phyloP scores from a whole-genome alignment of 30 jellyfish, hydroid and myxozoan species.

The Pseudorhiza aurosa region DNA sequence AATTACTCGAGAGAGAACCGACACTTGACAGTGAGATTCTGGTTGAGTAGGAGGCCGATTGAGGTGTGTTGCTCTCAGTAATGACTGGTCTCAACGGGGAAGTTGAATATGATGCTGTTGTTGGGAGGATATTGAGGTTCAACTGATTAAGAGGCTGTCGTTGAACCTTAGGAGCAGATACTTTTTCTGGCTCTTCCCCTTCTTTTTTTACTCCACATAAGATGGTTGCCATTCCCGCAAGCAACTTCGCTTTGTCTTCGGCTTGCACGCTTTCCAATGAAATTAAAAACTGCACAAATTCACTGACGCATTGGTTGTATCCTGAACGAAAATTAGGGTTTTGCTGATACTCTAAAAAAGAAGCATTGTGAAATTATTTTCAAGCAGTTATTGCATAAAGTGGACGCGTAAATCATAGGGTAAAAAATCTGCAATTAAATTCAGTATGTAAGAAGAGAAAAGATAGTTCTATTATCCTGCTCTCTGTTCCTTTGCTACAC shows the following conservation, averaged over 20 bases:
- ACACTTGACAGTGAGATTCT: conserved; percentile 27
- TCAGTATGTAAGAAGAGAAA: too few species aligned
- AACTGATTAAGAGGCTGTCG: conserved; percentile 45
- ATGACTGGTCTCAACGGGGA: background rate
- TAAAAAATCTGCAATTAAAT: too few species aligned
- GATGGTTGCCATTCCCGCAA: conserved; percentile 64
- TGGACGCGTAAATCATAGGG: too few species aligned
- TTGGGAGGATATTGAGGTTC: conserved; percentile 18
- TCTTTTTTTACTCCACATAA: conserved; percentile 44
- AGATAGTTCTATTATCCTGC: too few species aligned
- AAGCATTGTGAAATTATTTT: too few species aligned
- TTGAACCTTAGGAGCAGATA: conserved; percentile 26
- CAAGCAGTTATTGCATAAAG: too few species aligned
- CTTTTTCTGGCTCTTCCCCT: conserved; percentile 3
- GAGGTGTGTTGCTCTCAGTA: background rate
- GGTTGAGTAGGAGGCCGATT: conserved; percentile 12
- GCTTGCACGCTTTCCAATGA: conserved; percentile 35
- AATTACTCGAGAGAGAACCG: conserved; percentile 35
- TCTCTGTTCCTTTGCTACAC: too few species aligned
- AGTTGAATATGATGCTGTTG: background rate
- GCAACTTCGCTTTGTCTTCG: conserved; percentile 57
- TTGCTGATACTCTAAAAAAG: conserved; percentile 52
- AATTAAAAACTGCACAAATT: conserved; percentile 52
- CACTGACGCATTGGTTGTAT: conserved; percentile 66
- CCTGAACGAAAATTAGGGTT: conserved; percentile 60